Percentiles rank a stretch among this genome's conserved stretches.
These are phyloP conservation scores for Pissodes strobi DNA, from an alignment of 1,140 invertebrate species.

Conservation along the genomic window DNA sequence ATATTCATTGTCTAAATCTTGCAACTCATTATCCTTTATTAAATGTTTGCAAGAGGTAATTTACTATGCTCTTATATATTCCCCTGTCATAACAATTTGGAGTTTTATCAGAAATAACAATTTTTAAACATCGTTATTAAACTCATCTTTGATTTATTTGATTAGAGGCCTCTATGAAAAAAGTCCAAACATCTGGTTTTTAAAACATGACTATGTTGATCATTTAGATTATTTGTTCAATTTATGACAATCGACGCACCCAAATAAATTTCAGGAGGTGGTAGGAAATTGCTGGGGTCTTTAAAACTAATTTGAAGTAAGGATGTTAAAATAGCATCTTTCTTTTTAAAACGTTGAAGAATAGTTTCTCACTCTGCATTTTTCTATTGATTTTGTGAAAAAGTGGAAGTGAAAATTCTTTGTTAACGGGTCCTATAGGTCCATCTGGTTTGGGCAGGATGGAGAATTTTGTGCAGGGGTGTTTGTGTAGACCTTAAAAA, in stretches of 20 bases:
- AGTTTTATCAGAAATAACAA: background rate
- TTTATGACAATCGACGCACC: background rate
- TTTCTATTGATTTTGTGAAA: background rate
- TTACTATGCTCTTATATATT: background rate
- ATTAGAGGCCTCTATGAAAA: background rate
- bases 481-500: slow-evolving; percentile 41
- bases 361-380: background rate
- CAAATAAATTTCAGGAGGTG: background rate
- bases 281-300: too few species aligned
- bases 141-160: background rate
- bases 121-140: background rate
- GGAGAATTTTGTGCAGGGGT: slow-evolving; percentile 7
- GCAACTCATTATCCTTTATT: background rate
- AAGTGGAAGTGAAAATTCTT: background rate
- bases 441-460: slow-evolving; percentile 17
- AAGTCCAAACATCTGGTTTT: background rate
- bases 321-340: background rate
- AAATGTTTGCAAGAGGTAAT: background rate
- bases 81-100: background rate
- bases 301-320: background rate
- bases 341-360: background rate
- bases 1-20: background rate
- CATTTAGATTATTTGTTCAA: too few species aligned
- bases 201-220: too few species aligned
- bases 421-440: background rate